Evolutionary conservation across 2,888 invertebrate species (phyloP).

Genomic region (Drymonia ruficornis): DNA sequence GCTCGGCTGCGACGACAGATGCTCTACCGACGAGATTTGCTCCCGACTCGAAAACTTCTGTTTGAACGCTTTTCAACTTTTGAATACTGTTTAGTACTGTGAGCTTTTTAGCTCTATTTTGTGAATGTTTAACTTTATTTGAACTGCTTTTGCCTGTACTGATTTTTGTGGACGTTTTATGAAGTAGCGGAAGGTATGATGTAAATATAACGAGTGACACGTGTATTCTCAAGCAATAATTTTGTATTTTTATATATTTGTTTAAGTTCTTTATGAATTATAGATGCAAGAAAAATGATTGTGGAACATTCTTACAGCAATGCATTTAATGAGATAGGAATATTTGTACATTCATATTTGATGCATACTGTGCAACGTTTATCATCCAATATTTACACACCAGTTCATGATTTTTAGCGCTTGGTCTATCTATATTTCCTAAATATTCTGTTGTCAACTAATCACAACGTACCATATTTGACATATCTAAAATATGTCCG

Average conservation of each 20-base stretch:
- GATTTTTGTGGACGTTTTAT: slow-evolving; percentile 12
- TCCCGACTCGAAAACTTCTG: slow-evolving; percentile 60
- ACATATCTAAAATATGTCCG: too few relatives aligned
- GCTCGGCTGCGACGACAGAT: slow-evolving; percentile 64
- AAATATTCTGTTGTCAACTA: too few relatives aligned
- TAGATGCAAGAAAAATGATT: too few relatives aligned
- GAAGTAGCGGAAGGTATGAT: background rate
- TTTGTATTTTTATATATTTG: slow-evolving; percentile 9
- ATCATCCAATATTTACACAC: too few relatives aligned
- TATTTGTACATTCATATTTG: too few relatives aligned
- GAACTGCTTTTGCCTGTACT: slow-evolving; percentile 21
- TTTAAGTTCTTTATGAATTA: background rate
- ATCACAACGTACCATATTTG: too few relatives aligned
- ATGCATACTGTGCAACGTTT: too few relatives aligned
- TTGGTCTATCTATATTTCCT: too few relatives aligned
- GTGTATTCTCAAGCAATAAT: slow-evolving; percentile 75
- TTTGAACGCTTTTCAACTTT: slow-evolving; percentile 59
- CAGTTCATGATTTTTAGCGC: too few relatives aligned
- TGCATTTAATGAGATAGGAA: too few relatives aligned
- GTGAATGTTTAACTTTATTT: slow-evolving; percentile 48
- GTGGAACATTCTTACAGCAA: too few relatives aligned
- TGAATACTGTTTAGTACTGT: slow-evolving; percentile 52
- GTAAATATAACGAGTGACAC: slow-evolving; percentile 18
- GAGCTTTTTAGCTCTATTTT: slow-evolving; percentile 47
- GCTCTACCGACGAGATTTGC: slow-evolving; percentile 65